A percentile compares a stretch with the other conserved stretches of the same genome.
These are phyloP conservation scores for Drosophila rellima DNA, from an alignment of 2,888 invertebrate species.

Conservation along the genomic window DNA sequence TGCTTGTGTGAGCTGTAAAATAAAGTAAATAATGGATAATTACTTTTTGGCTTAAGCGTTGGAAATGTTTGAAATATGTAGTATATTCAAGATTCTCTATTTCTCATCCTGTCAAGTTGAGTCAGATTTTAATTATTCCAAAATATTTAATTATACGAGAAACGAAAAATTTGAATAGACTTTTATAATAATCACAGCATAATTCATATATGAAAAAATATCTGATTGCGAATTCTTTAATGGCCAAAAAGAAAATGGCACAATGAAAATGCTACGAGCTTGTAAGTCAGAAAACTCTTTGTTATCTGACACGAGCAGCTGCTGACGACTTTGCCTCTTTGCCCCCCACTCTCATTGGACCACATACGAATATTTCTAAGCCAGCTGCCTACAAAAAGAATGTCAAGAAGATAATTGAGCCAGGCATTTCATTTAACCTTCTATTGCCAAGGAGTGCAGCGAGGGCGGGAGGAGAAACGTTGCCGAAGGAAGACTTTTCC, in stretches of 20 bases:
- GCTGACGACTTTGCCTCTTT: conserved; percentile 39
- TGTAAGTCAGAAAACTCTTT: conserved; percentile 60
- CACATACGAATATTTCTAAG: conserved; percentile 56
- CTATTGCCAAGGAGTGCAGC: conserved; percentile 1
- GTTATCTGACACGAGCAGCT: conserved; percentile 75
- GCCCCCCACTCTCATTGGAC: conserved; percentile 17
- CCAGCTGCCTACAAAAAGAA: conserved; percentile 59
- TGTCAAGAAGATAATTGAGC: conserved; percentile 75
- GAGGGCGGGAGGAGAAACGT: neutral
- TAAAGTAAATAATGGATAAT: conserved; percentile 79
- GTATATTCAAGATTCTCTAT: conserved; percentile 38
- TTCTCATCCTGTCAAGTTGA: neutral
- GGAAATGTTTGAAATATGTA: conserved; percentile 55
- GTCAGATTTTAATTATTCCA: conserved; percentile 66
- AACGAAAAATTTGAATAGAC: conserved; percentile 29
- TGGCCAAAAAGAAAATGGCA: conserved; percentile 47
- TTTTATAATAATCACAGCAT: conserved; percentile 31
- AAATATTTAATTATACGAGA: conserved; percentile 53
- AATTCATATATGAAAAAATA: conserved; percentile 49
- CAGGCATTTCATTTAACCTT: conserved; percentile 63
- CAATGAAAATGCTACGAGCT: conserved; percentile 47
- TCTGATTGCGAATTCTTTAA: conserved; percentile 57
- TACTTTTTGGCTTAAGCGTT: conserved; percentile 77
- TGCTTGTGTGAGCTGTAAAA: conserved; percentile 51
- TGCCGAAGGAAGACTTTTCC: neutral